Evolutionary conservation across 92 coral and sea anemone species (phyloP).

Genomic region (Parazoanthus atlanticus): DNA sequence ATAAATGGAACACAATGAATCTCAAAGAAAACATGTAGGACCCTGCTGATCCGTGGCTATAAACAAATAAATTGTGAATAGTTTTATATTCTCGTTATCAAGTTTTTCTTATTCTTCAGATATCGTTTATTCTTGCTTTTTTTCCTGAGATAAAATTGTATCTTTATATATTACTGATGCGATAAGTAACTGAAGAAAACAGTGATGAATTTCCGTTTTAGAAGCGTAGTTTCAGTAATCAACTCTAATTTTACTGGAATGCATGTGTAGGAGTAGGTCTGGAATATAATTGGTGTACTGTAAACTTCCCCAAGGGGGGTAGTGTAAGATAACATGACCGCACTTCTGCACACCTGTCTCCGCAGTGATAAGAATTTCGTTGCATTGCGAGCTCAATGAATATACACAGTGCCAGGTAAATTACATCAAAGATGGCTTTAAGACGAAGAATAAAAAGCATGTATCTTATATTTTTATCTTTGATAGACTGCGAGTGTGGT

Average conservation of each 20-base stretch:
- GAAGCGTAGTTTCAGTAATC: not conserved
- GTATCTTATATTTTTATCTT: not conserved
- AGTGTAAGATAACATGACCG: constrained; percentile 17
- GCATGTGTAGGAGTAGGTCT: not conserved
- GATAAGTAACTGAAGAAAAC: not conserved
- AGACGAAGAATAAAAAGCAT: not conserved
- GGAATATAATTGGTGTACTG: not conserved
- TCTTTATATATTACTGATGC: not conserved
- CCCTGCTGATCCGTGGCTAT: not conserved
- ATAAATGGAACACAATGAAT: constrained; percentile 4
- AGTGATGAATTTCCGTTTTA: not conserved
- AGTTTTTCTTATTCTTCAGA: not conserved
- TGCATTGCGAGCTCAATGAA: not conserved
- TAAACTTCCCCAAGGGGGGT: constrained; percentile 12
- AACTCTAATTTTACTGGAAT: not conserved
- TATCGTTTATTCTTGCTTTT: not conserved
- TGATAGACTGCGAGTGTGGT: not conserved
- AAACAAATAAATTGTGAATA: not conserved
- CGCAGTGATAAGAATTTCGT: not conserved
- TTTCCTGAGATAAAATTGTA: not conserved
- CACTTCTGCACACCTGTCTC: not conserved
- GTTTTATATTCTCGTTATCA: not conserved
- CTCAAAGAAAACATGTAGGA: not conserved
- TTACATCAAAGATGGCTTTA: no score
- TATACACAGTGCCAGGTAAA: not conserved